These are phyloP conservation scores for Andrena camellia DNA, from an alignment of 2,888 invertebrate species.

Conservation along the genomic window DNA sequence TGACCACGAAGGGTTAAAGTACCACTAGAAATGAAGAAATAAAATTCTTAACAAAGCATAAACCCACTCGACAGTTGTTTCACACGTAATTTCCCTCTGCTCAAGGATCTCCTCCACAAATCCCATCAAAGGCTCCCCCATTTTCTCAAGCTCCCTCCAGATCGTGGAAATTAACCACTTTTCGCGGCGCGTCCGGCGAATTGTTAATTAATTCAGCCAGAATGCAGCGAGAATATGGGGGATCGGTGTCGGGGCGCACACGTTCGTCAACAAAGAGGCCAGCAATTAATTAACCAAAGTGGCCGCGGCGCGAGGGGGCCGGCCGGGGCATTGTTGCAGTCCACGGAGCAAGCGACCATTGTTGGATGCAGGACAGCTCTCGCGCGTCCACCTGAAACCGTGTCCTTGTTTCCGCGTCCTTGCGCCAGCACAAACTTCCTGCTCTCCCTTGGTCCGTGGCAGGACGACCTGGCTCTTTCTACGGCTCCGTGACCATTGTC, in stretches of 20 bases:
- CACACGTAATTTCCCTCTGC: too few species aligned
- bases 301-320: slow-evolving; percentile 40
- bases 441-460: background rate
- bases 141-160: too few species aligned
- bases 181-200: slow-evolving; percentile 47
- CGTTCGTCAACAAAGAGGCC: slow-evolving; percentile 71
- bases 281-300: slow-evolving; percentile 74
- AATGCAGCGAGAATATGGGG: slow-evolving; percentile 57
- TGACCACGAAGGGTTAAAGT: too few species aligned
- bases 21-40: too few species aligned
- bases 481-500: slow-evolving; percentile 52
- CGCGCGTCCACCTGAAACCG: slow-evolving; percentile 54
- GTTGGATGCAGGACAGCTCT: slow-evolving; percentile 49
- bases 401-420: slow-evolving; percentile 69
- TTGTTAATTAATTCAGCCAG: slow-evolving; percentile 70
- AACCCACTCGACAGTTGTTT: too few species aligned
- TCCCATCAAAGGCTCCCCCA: too few species aligned
- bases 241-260: slow-evolving; percentile 59
- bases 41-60: too few species aligned
- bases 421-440: slow-evolving; percentile 62
- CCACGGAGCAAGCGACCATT: slow-evolving; percentile 49
- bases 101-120: too few species aligned
- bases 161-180: slow-evolving; percentile 51
- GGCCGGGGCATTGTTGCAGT: slow-evolving; percentile 63
- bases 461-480: slow-evolving; percentile 25